Evolutionary conservation across 2,113 vertebrate species (phyloP).

Genomic region (Myiopsitta monachus): DNA sequence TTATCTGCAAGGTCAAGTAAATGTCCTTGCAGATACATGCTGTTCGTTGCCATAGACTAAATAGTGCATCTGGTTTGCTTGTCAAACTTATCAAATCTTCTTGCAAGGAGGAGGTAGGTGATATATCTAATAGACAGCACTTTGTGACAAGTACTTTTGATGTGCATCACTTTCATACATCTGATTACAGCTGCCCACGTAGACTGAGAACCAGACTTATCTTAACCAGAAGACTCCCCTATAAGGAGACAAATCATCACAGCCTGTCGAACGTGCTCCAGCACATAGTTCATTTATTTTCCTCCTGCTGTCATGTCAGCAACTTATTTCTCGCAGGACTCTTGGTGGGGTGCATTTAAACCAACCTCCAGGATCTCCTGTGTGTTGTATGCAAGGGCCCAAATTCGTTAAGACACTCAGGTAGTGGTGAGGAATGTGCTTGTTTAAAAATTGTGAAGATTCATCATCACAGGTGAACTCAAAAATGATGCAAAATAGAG

Average conservation of each 20-base stretch:
- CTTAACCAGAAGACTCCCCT: background rate
- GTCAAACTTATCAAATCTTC: background rate
- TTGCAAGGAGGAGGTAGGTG: background rate
- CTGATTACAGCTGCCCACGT: background rate
- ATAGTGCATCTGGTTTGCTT: background rate
- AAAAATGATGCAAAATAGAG: background rate
- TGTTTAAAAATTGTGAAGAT: background rate
- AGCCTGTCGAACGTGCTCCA: background rate
- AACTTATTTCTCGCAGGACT: background rate
- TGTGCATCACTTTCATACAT: background rate
- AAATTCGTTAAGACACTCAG: background rate
- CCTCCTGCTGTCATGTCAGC: background rate
- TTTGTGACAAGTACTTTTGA: background rate
- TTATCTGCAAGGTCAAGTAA: background rate
- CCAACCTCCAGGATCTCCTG: background rate
- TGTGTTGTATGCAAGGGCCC: background rate
- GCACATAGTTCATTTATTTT: background rate
- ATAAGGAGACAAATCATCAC: background rate
- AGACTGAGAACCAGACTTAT: background rate
- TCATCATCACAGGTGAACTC: background rate
- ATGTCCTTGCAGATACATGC: background rate
- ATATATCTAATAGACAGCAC: background rate
- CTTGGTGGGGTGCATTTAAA: background rate
- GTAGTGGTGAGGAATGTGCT: background rate
- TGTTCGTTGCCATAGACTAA: background rate